Base-by-base conservation (phyloP, 2,888 invertebrate genomes). In the Amphipyra berbera region DNA sequence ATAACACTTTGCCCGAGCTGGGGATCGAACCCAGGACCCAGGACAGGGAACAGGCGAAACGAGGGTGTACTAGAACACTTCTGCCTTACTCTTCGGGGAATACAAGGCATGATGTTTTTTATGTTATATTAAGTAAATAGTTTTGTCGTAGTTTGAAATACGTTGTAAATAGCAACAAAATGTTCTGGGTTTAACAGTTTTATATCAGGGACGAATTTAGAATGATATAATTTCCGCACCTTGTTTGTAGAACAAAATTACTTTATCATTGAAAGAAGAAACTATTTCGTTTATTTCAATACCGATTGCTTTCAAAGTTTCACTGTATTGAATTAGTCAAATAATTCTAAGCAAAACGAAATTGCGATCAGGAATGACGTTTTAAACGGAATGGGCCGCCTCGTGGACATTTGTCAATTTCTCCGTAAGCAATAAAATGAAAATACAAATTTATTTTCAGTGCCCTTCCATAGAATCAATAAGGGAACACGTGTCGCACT, bases 401-500 rank as follows among this genome's bases (percentile, higher is more conserved):
- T 61, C 48, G 53, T 53, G 67, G 62, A 67, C 76, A 62, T 76
- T 71, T 71, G 67, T 72, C 76, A 69, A 76, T 71, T 79, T 79
- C 79, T 64, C 54, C 55, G 75, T 70, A 79, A 77, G 69, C 61
- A 61, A 71, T 81, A 79, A 79, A 81, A 79, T 71, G 73, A 65
- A 76, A 78, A 81, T 79, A 76, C 76, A 67, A 68, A 78, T 75
- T 79, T 75, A 79, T 78, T 81, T 76, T 74, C 54, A 70, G 71
- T 75, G 44, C 70, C 69, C 60, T 73, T 81, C 72, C 76, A 68
- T 47, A 65, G 82, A 81, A 81, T 80, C 82, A 73, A 81, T 82
- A 77, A 73, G 62, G 61, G 66, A 70, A 75, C 82, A 80, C 75
- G 75, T 79, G 82, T 72, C 60, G 66, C 59, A 46, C 68, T 65